Evolutionary conservation across 2,888 invertebrate genomes (phyloP).

Genomic region (Drosophila sordidapex): DNA sequence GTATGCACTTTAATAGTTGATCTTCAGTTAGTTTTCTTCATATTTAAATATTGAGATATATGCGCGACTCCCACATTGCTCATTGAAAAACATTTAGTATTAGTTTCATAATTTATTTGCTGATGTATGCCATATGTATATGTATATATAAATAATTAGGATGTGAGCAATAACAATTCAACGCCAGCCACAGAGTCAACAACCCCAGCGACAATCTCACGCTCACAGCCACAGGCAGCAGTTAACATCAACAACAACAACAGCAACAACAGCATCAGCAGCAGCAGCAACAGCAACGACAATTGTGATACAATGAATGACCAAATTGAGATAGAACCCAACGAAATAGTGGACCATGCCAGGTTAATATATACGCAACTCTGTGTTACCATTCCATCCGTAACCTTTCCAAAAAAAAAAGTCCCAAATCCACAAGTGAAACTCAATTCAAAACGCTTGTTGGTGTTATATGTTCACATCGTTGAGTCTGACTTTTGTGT

Average conservation of each 20-base stretch:
- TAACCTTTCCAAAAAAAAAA: background rate
- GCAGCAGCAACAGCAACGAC: constrained; percentile 15
- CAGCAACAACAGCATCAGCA: constrained; percentile 34
- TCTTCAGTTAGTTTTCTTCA: background rate
- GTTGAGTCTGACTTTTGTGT: background rate
- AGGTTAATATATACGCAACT: constrained; percentile 63
- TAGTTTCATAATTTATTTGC: constrained; percentile 3
- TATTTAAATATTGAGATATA: background rate
- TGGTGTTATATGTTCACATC: constrained; percentile 21
- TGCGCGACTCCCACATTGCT: background rate
- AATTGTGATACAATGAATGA: constrained; percentile 14
- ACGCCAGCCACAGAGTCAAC: constrained; percentile 29
- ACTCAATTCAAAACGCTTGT: constrained; percentile 3
- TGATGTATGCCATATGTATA: constrained; percentile 8
- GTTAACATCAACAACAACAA: constrained; percentile 47
- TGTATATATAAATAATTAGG: constrained; percentile 55
- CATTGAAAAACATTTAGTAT: constrained; percentile 1
- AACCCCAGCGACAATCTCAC: constrained; percentile 60
- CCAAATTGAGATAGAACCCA: constrained; percentile 33
- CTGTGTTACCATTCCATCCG: constrained; percentile 18
- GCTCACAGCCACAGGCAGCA: constrained; percentile 62
- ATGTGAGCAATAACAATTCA: constrained; percentile 67
- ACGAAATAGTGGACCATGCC: constrained; percentile 44
- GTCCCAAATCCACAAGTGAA: constrained; percentile 5
- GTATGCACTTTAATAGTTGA: constrained; percentile 3